Evolutionary conservation across 2,888 invertebrate species (phyloP), one percentile per base, ranked within the genome.

Genomic region (Listrodromus nycthemerus): DNA sequence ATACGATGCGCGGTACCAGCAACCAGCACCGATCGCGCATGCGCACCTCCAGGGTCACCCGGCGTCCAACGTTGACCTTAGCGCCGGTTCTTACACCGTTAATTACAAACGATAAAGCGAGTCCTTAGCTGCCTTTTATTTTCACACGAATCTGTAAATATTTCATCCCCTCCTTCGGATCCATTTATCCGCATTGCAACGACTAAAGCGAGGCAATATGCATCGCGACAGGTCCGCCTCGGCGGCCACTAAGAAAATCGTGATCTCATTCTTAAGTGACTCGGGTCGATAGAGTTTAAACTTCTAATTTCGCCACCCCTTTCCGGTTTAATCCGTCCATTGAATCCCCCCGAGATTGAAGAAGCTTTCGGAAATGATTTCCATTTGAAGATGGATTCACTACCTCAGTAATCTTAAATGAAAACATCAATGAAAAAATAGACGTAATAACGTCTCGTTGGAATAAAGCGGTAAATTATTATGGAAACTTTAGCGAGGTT

Each of bases 21-120:
- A 91, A 70, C 1, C 92, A 91, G 50, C 63, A 0, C 83, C 79
- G 69, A 24, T 69, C 33, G 71, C 86, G 73, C 80, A 75, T 70
- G 79, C 86, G 19, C 86, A 86, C 84, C 88, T 87, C 85, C 88
- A 90, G 73, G 96, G 96, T 21, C 96, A 97, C 92, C 96, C 97
- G 0, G 96, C 96, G 0, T 95, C 95, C 86, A 97, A 96, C 90
- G 95, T 97, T 85, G 96, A 97, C 90, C 95, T 96, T 61, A 95
- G 94, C 91, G 95, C 96, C 82, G 90, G 87, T 8, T 97, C 97
- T 5, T 97, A 97, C 93, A 95, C 96, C 85, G 96, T 97, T 86
- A 96, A 96, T 91, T 97, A 97, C 91, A 95, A 95, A 89, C 95
- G 95, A 90, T 95, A 94, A 90, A 80, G 63, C 27, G n/a, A 27